Evolutionary conservation across 2,797 vertebrate genomes (phyloP).

Genomic region (Acrocephalus scirpaceus): DNA sequence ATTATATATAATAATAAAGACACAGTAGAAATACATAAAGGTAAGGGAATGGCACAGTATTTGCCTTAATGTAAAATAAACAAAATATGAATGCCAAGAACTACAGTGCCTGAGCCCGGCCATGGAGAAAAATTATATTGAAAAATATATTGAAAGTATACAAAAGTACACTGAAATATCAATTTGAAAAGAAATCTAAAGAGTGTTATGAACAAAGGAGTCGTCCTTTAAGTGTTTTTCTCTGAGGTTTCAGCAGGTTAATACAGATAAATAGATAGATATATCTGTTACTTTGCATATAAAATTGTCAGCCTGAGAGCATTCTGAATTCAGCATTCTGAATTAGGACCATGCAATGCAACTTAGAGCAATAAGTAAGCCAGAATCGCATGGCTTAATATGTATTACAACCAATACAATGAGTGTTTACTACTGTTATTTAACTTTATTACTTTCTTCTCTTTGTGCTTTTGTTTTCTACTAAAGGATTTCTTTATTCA

Average conservation of each 20-base stretch:
- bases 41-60: not conserved
- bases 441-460: not conserved
- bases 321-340: not conserved
- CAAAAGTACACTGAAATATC: conserved; percentile 6
- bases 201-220: not conserved
- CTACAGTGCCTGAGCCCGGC: not conserved
- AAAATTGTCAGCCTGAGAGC: not conserved
- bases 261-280: not conserved
- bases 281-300: not conserved
- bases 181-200: not conserved
- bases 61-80: conserved; percentile 45
- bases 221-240: not conserved
- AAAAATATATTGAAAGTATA: not conserved
- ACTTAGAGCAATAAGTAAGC: not conserved
- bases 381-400: not conserved
- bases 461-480: not conserved
- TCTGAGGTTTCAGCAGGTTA: not conserved
- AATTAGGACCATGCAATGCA: not conserved
- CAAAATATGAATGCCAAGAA: conserved; percentile 49
- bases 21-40: not conserved
- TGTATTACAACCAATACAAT: not conserved
- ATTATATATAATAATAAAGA: not conserved
- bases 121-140: not conserved
- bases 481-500: not conserved
- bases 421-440: not conserved